Conservation (phyloP, 2,113 vertebrate species). For the Euleptes europaea region DNA sequence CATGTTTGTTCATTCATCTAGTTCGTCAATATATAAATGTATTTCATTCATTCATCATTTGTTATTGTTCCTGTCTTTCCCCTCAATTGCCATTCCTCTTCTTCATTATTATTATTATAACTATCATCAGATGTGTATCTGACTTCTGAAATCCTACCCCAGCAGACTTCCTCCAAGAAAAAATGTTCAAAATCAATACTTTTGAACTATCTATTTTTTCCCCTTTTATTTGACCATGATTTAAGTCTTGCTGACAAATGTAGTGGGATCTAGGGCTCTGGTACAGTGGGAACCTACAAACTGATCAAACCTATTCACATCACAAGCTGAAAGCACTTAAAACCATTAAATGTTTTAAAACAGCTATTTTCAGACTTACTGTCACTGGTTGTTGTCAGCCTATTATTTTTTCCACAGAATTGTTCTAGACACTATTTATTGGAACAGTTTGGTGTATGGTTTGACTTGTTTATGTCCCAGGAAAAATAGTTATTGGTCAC, state of each 20-base stretch:
- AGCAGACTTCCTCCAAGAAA: not conserved
- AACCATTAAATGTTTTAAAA: conserved; percentile 5
- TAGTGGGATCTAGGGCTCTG: not conserved
- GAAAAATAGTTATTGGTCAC: conserved; percentile 1
- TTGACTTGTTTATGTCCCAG: conserved; percentile 16
- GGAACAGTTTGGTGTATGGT: accelerated
- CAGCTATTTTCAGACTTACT: not conserved
- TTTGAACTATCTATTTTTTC: not conserved
- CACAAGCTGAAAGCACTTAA: not conserved
- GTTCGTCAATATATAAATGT: no score
- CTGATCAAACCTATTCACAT: not conserved
- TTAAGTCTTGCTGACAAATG: not conserved
- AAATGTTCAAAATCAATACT: not conserved
- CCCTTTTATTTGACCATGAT: not conserved
- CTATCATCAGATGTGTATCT: not conserved
- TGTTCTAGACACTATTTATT: not conserved
- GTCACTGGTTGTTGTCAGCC: not conserved
- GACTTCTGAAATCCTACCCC: not conserved
- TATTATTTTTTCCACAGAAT: not conserved
- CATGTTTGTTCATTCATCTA: no score
- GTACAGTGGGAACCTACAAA: not conserved
- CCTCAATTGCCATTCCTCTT: no score
- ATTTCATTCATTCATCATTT: no score
- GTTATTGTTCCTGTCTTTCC: no score
- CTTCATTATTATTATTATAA: not conserved